A percentile compares a stretch with the other conserved stretches of the same genome.
Conservation (phyloP, 2,113 vertebrate species). For the Alethe diademata region DNA sequence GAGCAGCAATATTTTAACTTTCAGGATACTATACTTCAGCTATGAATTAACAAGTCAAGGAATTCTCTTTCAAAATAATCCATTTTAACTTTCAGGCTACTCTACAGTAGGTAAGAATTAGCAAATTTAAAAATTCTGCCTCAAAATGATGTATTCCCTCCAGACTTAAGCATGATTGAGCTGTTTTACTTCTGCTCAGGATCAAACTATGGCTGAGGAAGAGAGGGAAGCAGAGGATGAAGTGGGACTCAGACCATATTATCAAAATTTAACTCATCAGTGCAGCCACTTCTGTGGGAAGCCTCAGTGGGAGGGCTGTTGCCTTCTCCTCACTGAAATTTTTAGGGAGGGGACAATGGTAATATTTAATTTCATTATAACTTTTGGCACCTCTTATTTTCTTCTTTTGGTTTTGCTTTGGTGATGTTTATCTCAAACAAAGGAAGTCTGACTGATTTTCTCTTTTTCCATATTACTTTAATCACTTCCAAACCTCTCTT, state of each 20-base stretch:
- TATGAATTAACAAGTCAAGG: background rate
- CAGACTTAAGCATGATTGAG: background rate
- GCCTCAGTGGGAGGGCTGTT: background rate
- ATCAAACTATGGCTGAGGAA: background rate
- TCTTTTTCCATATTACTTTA: background rate
- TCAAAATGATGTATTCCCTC: background rate
- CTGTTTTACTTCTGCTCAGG: background rate
- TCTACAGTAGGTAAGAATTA: background rate
- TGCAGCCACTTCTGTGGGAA: background rate
- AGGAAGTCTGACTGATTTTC: background rate
- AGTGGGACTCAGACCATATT: background rate
- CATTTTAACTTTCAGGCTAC: background rate
- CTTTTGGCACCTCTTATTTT: background rate
- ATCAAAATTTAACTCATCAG: background rate
- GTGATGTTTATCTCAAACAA: background rate
- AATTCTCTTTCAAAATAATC: background rate
- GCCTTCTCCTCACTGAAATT: background rate
- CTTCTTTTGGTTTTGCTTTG: background rate
- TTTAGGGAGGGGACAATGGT: background rate
- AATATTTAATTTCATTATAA: background rate
- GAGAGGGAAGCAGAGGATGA: background rate
- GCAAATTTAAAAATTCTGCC: background rate
- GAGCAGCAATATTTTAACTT: slow-evolving; percentile 2
- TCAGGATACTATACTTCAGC: background rate
- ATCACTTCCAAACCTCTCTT: background rate